phyloP scores from a whole-genome alignment of 2,888 invertebrate species.

The Nasonia oneida region DNA sequence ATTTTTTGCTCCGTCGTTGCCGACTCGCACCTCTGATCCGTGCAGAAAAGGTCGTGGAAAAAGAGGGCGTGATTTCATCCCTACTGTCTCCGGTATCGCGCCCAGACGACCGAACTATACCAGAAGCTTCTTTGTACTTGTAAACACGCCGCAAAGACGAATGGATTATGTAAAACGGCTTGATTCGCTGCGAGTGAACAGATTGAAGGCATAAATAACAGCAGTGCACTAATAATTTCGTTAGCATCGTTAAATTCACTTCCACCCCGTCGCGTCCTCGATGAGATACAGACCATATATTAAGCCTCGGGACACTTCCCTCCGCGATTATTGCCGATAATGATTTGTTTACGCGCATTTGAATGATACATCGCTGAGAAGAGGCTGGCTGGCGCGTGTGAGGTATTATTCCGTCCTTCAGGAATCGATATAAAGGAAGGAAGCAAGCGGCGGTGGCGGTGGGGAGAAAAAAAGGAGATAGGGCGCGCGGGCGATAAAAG shows the following conservation, averaged over 20 bases:
- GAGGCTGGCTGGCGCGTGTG: conserved; percentile 56
- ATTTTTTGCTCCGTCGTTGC: background rate
- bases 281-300: conserved; percentile 23
- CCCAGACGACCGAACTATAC: background rate
- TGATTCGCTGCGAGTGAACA: background rate
- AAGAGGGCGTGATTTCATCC: conserved; percentile 15
- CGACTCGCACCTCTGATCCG: conserved; percentile 43
- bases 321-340: conserved; percentile 46
- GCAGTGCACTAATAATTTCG: background rate
- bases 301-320: background rate
- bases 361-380: conserved; percentile 50
- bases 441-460: conserved; percentile 27
- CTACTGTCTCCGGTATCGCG: background rate
- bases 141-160: conserved; percentile 62
- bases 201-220: background rate
- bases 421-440: conserved; percentile 64
- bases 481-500: conserved; percentile 25
- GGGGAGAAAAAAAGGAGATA: conserved; percentile 21
- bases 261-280: background rate
- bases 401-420: conserved; percentile 74
- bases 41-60: conserved; percentile 25
- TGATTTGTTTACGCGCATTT: conserved; percentile 54
- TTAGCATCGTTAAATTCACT: conserved; percentile 22
- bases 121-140: conserved; percentile 21
- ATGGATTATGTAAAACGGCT: conserved; percentile 63